These are phyloP conservation scores for Gryllus bimaculatus DNA, from an alignment of 1,140 invertebrate genomes.

Conservation along the genomic window DNA sequence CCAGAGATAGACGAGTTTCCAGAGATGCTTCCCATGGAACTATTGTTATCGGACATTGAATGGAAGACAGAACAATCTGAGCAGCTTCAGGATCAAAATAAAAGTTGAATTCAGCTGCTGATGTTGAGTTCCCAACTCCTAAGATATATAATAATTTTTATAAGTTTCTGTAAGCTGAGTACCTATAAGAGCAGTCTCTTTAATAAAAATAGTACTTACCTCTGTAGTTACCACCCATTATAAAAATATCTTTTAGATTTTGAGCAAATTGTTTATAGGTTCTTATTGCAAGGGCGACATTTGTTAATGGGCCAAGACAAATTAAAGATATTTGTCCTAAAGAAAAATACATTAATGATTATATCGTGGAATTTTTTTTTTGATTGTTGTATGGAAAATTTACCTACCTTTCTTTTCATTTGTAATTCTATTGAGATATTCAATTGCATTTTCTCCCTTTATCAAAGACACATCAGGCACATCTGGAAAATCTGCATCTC, in stretches of 20 bases:
- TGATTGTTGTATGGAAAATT: background rate
- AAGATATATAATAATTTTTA: conserved; percentile 18
- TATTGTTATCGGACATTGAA: conserved; percentile 45
- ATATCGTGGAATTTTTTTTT: background rate
- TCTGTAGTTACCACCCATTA: conserved; percentile 69
- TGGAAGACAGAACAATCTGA: conserved; percentile 50
- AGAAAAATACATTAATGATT: conserved; percentile 21
- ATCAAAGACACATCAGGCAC: conserved; percentile 23
- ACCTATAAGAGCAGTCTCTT: background rate
- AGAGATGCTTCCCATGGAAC: conserved; percentile 55
- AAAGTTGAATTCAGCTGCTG: conserved; percentile 72
- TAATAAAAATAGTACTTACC: conserved; percentile 34
- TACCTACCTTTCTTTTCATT: conserved; percentile 17
- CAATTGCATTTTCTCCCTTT: conserved; percentile 24
- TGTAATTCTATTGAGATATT: conserved; percentile 14
- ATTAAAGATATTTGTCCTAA: conserved; percentile 46
- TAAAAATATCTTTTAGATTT: conserved; percentile 51
- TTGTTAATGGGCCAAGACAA: conserved; percentile 64
- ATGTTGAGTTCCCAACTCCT: conserved; percentile 57
- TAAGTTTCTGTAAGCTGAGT: background rate
- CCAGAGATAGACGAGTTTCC: conserved; percentile 37
- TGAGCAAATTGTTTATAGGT: conserved; percentile 51
- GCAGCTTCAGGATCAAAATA: conserved; percentile 67
- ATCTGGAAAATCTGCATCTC: conserved; percentile 36
- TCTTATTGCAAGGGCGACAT: conserved; percentile 60